Base-by-base conservation (phyloP, 1,140 invertebrate species). In the Mactra quadrangularis region DNA sequence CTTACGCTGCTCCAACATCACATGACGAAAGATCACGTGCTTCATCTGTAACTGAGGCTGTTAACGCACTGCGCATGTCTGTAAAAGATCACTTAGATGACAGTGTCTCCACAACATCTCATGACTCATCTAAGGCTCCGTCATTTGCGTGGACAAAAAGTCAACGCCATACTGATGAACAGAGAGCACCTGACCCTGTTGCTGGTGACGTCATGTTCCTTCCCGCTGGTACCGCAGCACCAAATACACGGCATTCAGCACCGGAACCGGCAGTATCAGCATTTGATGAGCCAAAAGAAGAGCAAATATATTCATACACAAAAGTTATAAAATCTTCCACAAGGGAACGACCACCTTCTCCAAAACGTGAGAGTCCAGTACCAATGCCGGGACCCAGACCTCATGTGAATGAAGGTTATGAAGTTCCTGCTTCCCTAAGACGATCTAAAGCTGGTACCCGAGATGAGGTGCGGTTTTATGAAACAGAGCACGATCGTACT, bases 161-260 rank as follows among this genome's bases (percentile, higher is more conserved):
- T 15, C 66, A 70, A 9, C 22, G 19, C 25, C 53, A 78, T 25
- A 33, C 13, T 25, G 70, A 31, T 3, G 53, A 57, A 7, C n/a
- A 50, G 22, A 25, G 59, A 41, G 72, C 57, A 4, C 72, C 72
- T 1, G 72, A 59, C 13, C 72, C 72, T 0, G 76, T 68, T 7
- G 62, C 60, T 31, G 76, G 76, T 53, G 76, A 78, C 22, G 76
- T 78, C 13, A 66, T 78, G 33, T 78, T 78, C 50, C 68, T 38
- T 45, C 76, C 76, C 17, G 59, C 76, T 22, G 76, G 62, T 19
- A 41, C 47, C 13, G n/a, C 17, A 2, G 6, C 38, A 41, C n/a
- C n/a, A n/a, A 15, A 41, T 7, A 41, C 38, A 41, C 6, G 15
- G 15, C 6, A 41, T 6, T 15, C 38, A 41, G 15, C 6, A 41